Percentiles rank a stretch among this genome's conserved stretches.
Evolutionary conservation across 2,113 vertebrate species (phyloP).

Genomic region (Lepidothrix coronata): DNA sequence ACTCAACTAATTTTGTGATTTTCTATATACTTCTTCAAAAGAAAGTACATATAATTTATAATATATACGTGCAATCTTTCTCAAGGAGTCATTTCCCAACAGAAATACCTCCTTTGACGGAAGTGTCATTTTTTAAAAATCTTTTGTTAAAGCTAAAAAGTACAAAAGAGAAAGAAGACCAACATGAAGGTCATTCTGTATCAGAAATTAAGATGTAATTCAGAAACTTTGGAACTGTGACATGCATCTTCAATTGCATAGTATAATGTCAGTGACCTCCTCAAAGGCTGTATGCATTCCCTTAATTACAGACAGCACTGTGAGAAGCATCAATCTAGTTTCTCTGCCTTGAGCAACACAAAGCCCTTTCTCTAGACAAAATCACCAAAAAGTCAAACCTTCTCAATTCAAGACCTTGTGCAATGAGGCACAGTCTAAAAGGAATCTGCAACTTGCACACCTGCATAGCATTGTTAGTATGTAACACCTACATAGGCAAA

Average conservation of each 20-base stretch:
- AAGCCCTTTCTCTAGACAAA: neutral
- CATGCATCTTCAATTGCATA: neutral
- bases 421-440: neutral
- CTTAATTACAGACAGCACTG: neutral
- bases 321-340: neutral
- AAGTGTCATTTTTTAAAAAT: neutral
- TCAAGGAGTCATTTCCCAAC: neutral
- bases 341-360: neutral
- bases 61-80: neutral
- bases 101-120: neutral
- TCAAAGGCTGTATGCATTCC: neutral
- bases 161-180: neutral
- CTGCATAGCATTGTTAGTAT: neutral
- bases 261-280: slow-evolving; percentile 14
- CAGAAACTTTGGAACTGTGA: neutral
- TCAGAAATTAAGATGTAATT: neutral
- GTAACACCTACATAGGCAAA: neutral
- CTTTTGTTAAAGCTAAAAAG: neutral
- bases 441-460: neutral
- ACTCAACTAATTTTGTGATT: neutral
- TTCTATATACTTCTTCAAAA: neutral
- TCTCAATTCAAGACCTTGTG: neutral
- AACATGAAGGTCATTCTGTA: neutral
- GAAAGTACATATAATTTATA: neutral
- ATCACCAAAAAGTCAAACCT: neutral